Base-by-base conservation (phyloP, 2,113 vertebrate species). In the Andinoacara biseriatus region DNA sequence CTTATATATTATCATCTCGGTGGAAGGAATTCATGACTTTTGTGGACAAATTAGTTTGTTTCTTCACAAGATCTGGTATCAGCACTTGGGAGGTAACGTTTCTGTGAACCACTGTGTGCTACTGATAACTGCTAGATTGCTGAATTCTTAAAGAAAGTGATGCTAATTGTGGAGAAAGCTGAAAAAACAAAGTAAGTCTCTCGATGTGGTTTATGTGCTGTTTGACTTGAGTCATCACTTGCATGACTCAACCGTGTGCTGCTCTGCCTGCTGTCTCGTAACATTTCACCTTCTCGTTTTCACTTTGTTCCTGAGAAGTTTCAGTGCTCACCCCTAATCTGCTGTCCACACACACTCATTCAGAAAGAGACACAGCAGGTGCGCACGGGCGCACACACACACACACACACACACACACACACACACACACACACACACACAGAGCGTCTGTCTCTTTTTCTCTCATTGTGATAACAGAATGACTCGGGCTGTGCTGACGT, bases 401-500 rank as follows among this genome's bases (percentile, higher is more conserved):
- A 5, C 31, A 33, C 31, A 33, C 69, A 54, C 60, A 54, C 78
- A 63, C 63, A 82, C 69, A 67, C 81, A 74, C 74, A 80, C 69
- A 77, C 74, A 72, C 61, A 74, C 74, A 40, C 84, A 56, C 26
- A 79, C 38, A 59, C 67, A 83, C 65, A 67, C 74, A 79, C 63
- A 74, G 5, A 8, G 4, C 3, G 11, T 40, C 79, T 62, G 62
- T 35, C 26, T 58, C 49, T 67, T 14, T 63, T 62, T 74, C 74
- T 62, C 74, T 62, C 74, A 63, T 95, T 96, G 90, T 85, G 96
- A 95, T 95, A 89, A 88, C 94, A 91, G 93, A 92, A 95, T 94
- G 95, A 95, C 95, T 95, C 84, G 92, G 86, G 52, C 81, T 78
- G 76, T 67, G 95, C 95, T 98, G 97, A 98, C 97, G 97, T 98